Percentiles rank a stretch among this genome's conserved stretches.
Evolutionary conservation across 92 coral and sea anemone species (phyloP).

Genomic region (Porites lobata): DNA sequence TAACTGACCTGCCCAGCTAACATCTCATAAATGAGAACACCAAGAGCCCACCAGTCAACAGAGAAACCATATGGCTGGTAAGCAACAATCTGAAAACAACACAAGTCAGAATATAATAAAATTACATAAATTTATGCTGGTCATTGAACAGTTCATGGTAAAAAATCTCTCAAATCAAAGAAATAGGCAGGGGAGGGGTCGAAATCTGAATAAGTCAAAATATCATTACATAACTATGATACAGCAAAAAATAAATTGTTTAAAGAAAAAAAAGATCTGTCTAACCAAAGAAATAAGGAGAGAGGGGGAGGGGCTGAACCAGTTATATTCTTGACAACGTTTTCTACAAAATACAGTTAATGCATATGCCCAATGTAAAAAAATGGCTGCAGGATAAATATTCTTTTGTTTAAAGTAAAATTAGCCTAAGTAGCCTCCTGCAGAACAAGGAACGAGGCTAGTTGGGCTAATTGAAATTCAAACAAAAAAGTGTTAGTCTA

Average conservation of each 20-base stretch:
- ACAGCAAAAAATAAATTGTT: not conserved
- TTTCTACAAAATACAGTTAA: not conserved
- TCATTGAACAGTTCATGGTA: no score
- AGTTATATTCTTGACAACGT: not conserved
- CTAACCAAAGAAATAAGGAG: not conserved
- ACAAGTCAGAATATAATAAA: not conserved
- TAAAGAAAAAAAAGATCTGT: not conserved
- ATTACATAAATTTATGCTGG: no score
- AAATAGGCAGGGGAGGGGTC: no score
- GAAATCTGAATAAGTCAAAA: no score
- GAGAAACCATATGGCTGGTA: conserved; percentile 97
- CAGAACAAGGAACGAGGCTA: no score
- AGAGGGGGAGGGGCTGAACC: not conserved
- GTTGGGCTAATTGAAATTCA: no score
- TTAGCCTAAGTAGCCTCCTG: no score
- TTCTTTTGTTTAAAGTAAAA: no score
- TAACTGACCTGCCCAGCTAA: conserved; percentile 95
- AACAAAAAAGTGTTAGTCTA: no score
- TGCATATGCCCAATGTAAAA: no score
- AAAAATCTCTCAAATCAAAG: no score
- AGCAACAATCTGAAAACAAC: conserved; percentile 88
- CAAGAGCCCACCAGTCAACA: conserved; percentile 99
- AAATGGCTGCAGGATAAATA: no score
- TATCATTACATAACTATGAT: not conserved
- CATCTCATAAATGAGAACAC: conserved; percentile 97